Evolutionary conservation across 2,113 vertebrate species (phyloP), one percentile per base, ranked within the genome.

Genomic region (Tupaia tana): DNA sequence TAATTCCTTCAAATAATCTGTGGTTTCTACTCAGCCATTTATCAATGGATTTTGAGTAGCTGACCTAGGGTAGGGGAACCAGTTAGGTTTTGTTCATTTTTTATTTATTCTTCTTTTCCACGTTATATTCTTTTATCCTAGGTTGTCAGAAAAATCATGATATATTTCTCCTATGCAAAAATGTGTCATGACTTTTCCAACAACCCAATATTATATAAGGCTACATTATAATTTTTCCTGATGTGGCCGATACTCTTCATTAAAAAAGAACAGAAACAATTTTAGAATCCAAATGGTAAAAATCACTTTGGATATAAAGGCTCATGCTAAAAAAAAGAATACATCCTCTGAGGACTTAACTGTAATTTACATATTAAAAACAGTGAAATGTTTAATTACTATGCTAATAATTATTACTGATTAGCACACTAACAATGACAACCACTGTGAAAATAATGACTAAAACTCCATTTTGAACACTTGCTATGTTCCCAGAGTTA

Each of bases 331-430:
- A 69, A 74, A 69, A 92, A 69, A 71, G 18, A 87, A 80, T 82
- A 18, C 18, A 63, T 77, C 71, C 0, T 13, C 25, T 85, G 63
- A 91, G 5, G 18, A 74, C 3, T 31, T 86, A 31, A 71, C 10
- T 81, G 1, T 52, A 96, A 81, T 93, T 95, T 82, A 79, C 24
- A 27, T 70, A 90, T 59, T 86, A 71, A 95, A 93, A 88, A 88
- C 63, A 70, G 82, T 15, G 13, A 75, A 79, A 34, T 25, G 19
- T 79, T 91, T 70, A 79, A 63, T 69, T 80, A 80, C 88, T n/a
- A 67, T 56, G 13, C 64, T 88, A 83, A 43, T 43, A 43, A 43
- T 43, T 43, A 3, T 43, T 43, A 43, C 43, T 43, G 43, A 13
- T 70, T 86, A n/a, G 24, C 66, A 67, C 1, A 91, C 80, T 81